Evolutionary conservation across 1,140 invertebrate species (phyloP).

Genomic region (Drosophila neocordata): DNA sequence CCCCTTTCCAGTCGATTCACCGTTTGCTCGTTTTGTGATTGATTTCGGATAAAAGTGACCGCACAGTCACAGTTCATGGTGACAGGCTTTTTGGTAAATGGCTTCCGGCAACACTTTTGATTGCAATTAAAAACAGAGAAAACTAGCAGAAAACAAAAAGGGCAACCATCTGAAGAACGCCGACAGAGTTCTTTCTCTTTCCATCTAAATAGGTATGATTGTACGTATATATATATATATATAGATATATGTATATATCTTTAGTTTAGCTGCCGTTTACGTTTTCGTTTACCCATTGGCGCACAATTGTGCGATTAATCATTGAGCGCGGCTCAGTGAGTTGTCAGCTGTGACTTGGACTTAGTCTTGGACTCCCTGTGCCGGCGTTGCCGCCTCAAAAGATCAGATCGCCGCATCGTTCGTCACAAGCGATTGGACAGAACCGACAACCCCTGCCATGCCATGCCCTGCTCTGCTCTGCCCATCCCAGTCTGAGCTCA

Average conservation of each 20-base stretch:
- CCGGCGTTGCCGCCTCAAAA: slow-evolving; percentile 53
- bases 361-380: slow-evolving; percentile 16
- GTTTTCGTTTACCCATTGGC: slow-evolving; percentile 38
- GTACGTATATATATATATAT: slow-evolving; percentile 29
- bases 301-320: slow-evolving; percentile 80
- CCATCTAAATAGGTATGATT: neutral
- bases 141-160: slow-evolving; percentile 71
- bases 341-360: slow-evolving; percentile 75
- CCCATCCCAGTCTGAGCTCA: neutral
- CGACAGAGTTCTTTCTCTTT: slow-evolving; percentile 25
- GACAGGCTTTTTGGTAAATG: slow-evolving; percentile 75
- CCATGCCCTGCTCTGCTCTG: slow-evolving; percentile 37
- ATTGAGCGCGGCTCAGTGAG: slow-evolving; percentile 75
- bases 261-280: slow-evolving; percentile 29
- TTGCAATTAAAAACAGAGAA: slow-evolving; percentile 72
- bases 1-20: neutral
- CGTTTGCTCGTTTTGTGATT: slow-evolving; percentile 36
- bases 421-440: slow-evolving; percentile 80
- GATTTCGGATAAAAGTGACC: slow-evolving; percentile 69
- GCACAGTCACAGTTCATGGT: slow-evolving; percentile 49
- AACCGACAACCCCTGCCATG: neutral
- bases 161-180: slow-evolving; percentile 10
- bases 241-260: slow-evolving; percentile 48
- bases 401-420: slow-evolving; percentile 76
- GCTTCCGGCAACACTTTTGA: slow-evolving; percentile 81